Base-by-base conservation (phyloP, 2,888 invertebrate genomes). In the Pogonocherus hispidulus region DNA sequence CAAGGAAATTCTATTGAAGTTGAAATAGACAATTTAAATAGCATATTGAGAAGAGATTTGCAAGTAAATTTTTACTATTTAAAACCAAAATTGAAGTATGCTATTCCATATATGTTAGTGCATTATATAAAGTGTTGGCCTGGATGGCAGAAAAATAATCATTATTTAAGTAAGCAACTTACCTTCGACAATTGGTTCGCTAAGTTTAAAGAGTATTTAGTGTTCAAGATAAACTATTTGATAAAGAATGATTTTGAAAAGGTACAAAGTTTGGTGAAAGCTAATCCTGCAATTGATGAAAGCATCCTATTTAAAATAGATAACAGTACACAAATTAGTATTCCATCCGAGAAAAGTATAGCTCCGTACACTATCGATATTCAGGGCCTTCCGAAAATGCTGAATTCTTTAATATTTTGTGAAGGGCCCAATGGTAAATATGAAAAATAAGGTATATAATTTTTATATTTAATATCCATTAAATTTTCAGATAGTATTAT, bases 111-210 rank as follows among this genome's bases (percentile, higher is more conserved):
- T 44, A 72, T 72, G 70, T 41, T 72, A 9, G 63, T 70, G 8
- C 68, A 70, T 57, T 72, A 65, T 18, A 70, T 72, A 57, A 72
- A 64, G 44, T 55, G 66, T 3, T 72, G 72, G 72, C 72, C 72
- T 20, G 72, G 70, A 9, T 72, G 72, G 72, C 70, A 70, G 37
- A 67, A 62, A 20, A 56, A 56, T 18, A 62, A 16, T 3, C 35
- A 65, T 27, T 70, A 66, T 51, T 8, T 68, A 8, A 68, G 63
- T 27, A 64, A 67, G 35, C 68, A 68, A 63, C 70, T 70, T 54
- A 59, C 64, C 4, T 69, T 69, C 18, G 70, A 72, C 20, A 66
- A 41, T 16, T 70, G 72, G 72, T 72, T 37, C 56, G 41, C 63
- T 16, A 66, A 70, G 37, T 72, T 72, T 49, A 70, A 70, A 27